Conservation (phyloP, 2,113 vertebrate species). For the Sorex fumeus region DNA sequence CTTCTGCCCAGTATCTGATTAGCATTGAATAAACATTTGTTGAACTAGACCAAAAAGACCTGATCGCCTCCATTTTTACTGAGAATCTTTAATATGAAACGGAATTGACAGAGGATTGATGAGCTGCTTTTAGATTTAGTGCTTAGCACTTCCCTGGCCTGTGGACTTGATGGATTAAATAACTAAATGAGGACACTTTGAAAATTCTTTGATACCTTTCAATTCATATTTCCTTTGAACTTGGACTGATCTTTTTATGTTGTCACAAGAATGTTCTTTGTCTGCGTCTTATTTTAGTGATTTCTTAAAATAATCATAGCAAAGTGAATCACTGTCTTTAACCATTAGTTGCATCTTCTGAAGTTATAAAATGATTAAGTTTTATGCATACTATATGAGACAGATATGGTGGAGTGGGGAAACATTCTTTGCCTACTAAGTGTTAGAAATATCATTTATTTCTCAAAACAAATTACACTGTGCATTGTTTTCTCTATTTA, state of each 20-base stretch:
- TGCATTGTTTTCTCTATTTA: neutral
- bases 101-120: neutral
- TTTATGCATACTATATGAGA: neutral
- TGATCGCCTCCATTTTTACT: neutral
- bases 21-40: neutral
- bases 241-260: neutral
- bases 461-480: neutral
- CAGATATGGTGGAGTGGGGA: accelerated
- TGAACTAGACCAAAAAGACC: neutral
- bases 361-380: neutral
- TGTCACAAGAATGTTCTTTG: neutral
- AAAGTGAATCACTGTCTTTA: slow-evolving; percentile 4
- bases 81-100: neutral
- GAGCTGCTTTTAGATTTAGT: neutral
- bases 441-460: neutral
- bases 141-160: neutral
- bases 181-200: neutral
- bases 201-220: neutral
- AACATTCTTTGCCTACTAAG: neutral
- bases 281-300: neutral
- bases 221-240: slow-evolving; percentile 7
- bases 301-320: neutral
- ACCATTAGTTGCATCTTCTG: neutral
- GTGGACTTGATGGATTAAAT: neutral
- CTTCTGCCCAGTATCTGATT: neutral